Evolutionary conservation across 2,888 invertebrate species (phyloP), one percentile per base, ranked within the genome.

Genomic region (Punctoribates punctum): DNA sequence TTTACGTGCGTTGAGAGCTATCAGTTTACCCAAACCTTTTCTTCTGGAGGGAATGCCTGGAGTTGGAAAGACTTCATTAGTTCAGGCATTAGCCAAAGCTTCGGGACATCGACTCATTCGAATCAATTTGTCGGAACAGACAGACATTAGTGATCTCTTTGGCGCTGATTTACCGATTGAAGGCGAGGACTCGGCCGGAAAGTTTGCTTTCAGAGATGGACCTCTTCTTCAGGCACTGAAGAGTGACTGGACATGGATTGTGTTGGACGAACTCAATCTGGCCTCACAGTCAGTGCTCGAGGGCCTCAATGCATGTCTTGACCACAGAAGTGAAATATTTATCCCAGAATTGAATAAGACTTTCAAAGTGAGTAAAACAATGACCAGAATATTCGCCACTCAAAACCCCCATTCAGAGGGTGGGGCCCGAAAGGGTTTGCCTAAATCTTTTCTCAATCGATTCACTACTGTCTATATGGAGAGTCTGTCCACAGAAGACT

Each of bases 281-380:
- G 99, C 99, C 0, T 96, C 98, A 0, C 99, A 99, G 84, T 94
- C 97, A 0, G 98, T 99, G 0, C 86, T 99, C 17, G 99, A 99
- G 87, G 99, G 98, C 38, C 87, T 99, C 3, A 99, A 99, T 83
- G 98, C 99, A 0, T 97, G 98, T 82, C 88, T 99, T 76, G 99
- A 99, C 87, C 99, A 99, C 83, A 88, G 99, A 81, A 94, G 94
- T 0, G 94, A 96, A 85, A 90, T 99, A 27, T 99, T 88, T 83
- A 91, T 99, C 77, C 96, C 99, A 0, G 99, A 99, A 85, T 86
- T 99, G 15, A 93, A 91, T 72, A 90, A 89, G 84, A 91, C 90
- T 0, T 98, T 98, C 83, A 86, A 88, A 78, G 88, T 97, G 0
- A 81, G 84, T 75, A 82, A 84, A 85, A 76, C 85, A 78, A 87